Percentiles rank a stretch among this genome's conserved stretches.
These are phyloP conservation scores for Microctenopoma steveboyesi DNA, from an alignment of 2,797 vertebrate species.

Conservation along the genomic window DNA sequence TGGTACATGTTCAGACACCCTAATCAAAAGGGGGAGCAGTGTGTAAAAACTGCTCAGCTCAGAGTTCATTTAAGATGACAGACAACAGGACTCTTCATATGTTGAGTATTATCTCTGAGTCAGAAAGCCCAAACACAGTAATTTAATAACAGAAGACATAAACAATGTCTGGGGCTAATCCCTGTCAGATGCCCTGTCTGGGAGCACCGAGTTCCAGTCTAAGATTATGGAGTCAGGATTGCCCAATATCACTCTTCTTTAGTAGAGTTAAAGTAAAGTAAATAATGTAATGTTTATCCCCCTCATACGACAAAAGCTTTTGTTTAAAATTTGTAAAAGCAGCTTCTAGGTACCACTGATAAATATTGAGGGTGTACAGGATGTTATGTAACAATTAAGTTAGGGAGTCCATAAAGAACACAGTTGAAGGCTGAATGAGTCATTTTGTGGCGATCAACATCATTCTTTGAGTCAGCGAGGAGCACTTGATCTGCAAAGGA, in stretches of 20 bases:
- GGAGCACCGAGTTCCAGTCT: neutral
- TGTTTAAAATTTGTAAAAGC: neutral
- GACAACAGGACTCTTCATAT: conserved; percentile 2
- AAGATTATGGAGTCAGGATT: neutral
- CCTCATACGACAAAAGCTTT: neutral
- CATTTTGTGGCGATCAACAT: conserved; percentile 6
- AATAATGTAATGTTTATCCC: conserved; percentile 23
- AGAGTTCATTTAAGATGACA: neutral
- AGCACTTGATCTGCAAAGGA: conserved; percentile 50
- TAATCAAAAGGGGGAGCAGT: neutral
- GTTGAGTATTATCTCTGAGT: neutral
- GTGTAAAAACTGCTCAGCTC: neutral
- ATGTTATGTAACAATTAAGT: conserved; percentile 76
- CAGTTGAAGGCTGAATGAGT: conserved; percentile 76
- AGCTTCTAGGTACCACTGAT: neutral
- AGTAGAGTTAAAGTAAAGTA: neutral
- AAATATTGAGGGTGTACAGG: neutral
- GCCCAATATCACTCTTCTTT: neutral
- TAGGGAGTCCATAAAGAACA: conserved; percentile 88
- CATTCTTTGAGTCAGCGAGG: conserved; percentile 17
- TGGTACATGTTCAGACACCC: neutral
- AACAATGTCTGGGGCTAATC: neutral
- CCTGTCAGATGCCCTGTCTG: neutral
- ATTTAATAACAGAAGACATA: conserved; percentile 10
- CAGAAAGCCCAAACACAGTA: neutral